Base-by-base conservation (phyloP, 2,113 vertebrate genomes). In the Symphodus melops region DNA sequence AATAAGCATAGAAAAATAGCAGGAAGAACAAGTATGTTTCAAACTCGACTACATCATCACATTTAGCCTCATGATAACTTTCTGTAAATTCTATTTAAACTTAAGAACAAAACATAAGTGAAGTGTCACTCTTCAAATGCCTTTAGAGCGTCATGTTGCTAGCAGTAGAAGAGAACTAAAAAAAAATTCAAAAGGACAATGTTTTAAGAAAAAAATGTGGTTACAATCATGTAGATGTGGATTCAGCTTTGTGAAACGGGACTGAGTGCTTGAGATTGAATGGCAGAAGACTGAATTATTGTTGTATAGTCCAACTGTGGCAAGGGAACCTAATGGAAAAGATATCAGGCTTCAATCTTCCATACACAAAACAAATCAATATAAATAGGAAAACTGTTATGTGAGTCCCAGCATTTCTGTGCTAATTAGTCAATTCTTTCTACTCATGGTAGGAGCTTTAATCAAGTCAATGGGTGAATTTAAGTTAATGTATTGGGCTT, bases 131-230 rank as follows among this genome's bases (percentile, higher is more conserved):
- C 60, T 57, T 57, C 63, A 66, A 33, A 79, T 61, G 77, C 63
- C 59, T 55, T 78, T 33, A 77, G 21, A 61, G 48, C 65, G 42
- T 46, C 72, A 62, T 33, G 72, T 79, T 58, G 80, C 36, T 49
- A 68, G 61, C 61, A 67, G 75, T 49, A 80, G 79, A 61, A 49
- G 67, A 76, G 75, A 58, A 73, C 51, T 80, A 74, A 73, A 85
- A 88, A 83, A 88, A 80, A 53, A 53, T 70, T 82, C 60, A 82
- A 83, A 89, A 58, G 77, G 72, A 78, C n/a, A 85, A 71, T 82
- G 63, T 86, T 83, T 81, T 77, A 82, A 67, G 75, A 76, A 67
- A 77, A 76, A 61, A 76, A 61, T 67, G 10, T 33, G 52, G n/a
- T 80, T 76, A 67, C 66, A 42, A 61, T 81, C 53, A 74, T 58